Percentiles rank a stretch among this genome's conserved stretches.
Evolutionary conservation across 1,140 invertebrate species (phyloP).

Genomic region (Pseudoatta argentina): DNA sequence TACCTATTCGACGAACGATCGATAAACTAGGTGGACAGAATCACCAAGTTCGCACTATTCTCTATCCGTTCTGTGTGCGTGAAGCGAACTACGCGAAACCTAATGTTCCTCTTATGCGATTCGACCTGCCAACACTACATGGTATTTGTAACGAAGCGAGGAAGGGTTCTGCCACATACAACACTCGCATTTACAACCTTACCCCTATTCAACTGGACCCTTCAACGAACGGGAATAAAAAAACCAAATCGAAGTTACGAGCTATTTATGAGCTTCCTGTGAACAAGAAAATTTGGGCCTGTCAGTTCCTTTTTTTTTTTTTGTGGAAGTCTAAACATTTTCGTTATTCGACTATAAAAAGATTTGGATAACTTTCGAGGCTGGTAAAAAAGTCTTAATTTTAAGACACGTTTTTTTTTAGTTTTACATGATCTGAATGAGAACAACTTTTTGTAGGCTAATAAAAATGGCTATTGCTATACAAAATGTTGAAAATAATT

Average conservation of each 20-base stretch:
- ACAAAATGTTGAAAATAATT: not conserved
- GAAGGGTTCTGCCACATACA: not conserved
- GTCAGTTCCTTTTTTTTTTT: not conserved
- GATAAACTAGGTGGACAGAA: conserved; percentile 56
- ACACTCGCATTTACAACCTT: not conserved
- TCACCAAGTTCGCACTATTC: conserved; percentile 37
- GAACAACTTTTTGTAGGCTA: not conserved
- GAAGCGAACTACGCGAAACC: conserved; percentile 29
- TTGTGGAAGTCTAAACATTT: not conserved
- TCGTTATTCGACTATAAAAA: not conserved
- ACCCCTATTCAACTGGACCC: not conserved
- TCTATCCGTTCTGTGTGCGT: conserved; percentile 9
- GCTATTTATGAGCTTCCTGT: conserved; percentile 25
- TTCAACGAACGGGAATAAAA: not conserved
- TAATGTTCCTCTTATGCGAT: conserved; percentile 45
- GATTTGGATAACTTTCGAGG: not conserved
- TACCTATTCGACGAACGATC: conserved; percentile 19
- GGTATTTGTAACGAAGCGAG: conserved; percentile 24
- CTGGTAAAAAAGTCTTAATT: conserved; percentile 14
- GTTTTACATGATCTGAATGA: not conserved
- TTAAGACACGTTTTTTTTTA: not conserved
- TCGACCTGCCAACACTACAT: conserved; percentile 36
- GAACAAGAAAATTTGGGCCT: not conserved
- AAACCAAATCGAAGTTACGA: conserved; percentile 29
- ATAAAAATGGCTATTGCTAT: not conserved